phyloP scores from a whole-genome alignment of 2,797 vertebrate genomes.

The Salmo trutta region DNA sequence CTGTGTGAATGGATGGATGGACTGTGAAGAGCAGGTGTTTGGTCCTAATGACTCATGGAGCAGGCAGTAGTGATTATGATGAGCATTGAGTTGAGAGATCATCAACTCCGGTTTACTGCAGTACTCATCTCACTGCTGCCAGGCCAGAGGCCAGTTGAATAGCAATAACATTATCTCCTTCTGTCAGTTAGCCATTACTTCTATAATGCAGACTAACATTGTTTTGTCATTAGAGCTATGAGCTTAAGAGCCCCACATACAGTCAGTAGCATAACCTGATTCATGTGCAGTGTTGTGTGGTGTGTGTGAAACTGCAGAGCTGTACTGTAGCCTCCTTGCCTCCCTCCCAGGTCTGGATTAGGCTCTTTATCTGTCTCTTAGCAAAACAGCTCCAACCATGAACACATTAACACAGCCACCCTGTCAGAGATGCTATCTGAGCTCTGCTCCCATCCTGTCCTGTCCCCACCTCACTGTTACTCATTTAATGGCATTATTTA shows the following conservation, averaged over 20 bases:
- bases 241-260: background rate
- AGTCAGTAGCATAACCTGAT: background rate
- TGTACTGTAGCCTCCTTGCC: background rate
- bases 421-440: constrained; percentile 6
- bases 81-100: background rate
- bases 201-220: too few species aligned
- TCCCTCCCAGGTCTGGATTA: background rate
- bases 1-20: background rate
- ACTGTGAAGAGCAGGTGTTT: constrained; percentile 1
- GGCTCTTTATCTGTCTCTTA: background rate
- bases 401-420: constrained; percentile 22
- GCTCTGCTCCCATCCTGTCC: constrained; percentile 29
- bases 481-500: constrained; percentile 20
- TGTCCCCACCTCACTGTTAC: background rate
- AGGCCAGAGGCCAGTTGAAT: background rate
- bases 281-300: background rate
- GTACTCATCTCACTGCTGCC: background rate
- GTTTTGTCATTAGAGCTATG: background rate
- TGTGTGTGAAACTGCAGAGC: background rate
- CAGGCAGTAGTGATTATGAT: background rate
- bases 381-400: background rate
- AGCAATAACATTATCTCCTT: background rate
- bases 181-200: too few species aligned
- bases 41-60: background rate
- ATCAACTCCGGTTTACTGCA: background rate